Evolutionary conservation across 1,140 invertebrate genomes (phyloP).

Genomic region (Berghia stephanieae): DNA sequence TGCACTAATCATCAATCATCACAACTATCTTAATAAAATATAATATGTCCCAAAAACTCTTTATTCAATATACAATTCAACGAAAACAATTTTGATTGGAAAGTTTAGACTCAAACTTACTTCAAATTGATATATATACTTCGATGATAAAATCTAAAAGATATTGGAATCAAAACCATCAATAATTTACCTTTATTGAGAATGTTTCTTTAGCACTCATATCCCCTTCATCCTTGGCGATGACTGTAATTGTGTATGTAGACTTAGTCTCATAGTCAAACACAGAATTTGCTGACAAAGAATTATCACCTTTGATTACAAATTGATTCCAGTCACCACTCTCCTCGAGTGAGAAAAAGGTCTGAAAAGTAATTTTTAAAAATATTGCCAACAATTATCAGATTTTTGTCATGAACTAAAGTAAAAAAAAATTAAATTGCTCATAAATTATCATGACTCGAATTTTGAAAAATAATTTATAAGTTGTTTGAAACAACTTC

Average conservation of each 20-base stretch:
- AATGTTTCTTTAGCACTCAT: slow-evolving; percentile 30
- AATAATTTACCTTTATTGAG: slow-evolving; percentile 37
- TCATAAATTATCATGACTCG: background rate
- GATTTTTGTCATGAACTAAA: background rate
- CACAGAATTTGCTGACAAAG: slow-evolving; percentile 33
- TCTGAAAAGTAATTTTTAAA: slow-evolving; percentile 20
- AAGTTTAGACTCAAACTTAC: too few relatives aligned
- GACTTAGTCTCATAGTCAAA: slow-evolving; percentile 41
- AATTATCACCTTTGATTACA: slow-evolving; percentile 40
- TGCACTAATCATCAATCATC: too few relatives aligned
- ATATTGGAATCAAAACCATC: background rate
- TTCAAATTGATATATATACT: too few relatives aligned
- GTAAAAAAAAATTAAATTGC: background rate
- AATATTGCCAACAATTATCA: too few relatives aligned
- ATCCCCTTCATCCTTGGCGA: slow-evolving; percentile 40
- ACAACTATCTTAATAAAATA: too few relatives aligned
- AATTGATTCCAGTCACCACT: slow-evolving; percentile 31
- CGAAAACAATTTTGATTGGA: too few relatives aligned
- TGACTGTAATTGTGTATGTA: slow-evolving; percentile 29
- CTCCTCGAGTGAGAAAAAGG: slow-evolving; percentile 34
- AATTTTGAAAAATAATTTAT: background rate
- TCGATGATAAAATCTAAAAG: background rate
- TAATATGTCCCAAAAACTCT: too few relatives aligned
- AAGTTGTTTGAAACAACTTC: background rate
- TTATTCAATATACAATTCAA: too few relatives aligned